Percentiles rank a stretch among this genome's conserved stretches.
Conservation (phyloP, 1,140 invertebrate species). For the Pseudomyrmex dendroicus region DNA sequence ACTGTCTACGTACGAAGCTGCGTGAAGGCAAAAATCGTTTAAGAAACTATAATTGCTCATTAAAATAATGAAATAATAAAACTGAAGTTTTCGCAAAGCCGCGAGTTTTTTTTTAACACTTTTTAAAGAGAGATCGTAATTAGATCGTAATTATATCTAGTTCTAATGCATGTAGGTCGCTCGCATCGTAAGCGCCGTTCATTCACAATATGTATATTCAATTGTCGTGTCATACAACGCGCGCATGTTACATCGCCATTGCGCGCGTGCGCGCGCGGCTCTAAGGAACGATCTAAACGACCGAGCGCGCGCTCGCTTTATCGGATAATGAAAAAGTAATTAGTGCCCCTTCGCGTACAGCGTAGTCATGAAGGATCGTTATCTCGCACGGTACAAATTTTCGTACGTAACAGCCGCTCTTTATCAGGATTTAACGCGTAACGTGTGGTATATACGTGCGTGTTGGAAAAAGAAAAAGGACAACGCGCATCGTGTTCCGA, state of each 20-base stretch:
- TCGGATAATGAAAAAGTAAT: conserved; percentile 70
- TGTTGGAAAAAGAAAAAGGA: not conserved
- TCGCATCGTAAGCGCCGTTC: conserved; percentile 14
- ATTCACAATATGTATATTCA: conserved; percentile 46
- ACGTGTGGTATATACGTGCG: conserved; percentile 35
- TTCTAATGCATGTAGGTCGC: conserved; percentile 44
- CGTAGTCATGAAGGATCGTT: conserved; percentile 63
- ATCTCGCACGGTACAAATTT: conserved; percentile 64
- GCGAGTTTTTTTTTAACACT: not conserved
- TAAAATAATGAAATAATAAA: not conserved
- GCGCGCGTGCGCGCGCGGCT: conserved; percentile 30
- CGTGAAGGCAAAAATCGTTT: not conserved
- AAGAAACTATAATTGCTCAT: not conserved
- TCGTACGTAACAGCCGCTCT: conserved; percentile 48
- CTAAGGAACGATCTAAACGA: conserved; percentile 53
- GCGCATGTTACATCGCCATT: conserved; percentile 23
- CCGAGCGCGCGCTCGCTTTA: conserved; percentile 54
- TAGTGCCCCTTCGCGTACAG: conserved; percentile 49
- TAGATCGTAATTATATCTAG: conserved; percentile 38
- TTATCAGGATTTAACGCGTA: conserved; percentile 49
- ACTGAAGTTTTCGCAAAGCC: not conserved
- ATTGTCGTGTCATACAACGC: conserved; percentile 13
- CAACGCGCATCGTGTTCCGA: conserved; percentile 27
- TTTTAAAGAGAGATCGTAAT: too few relatives aligned
- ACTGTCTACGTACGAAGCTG: conserved; percentile 28